Percentiles rank a stretch among this genome's conserved stretches.
Evolutionary conservation across 2,113 vertebrate species (phyloP).

Genomic region (Larimichthys polyactis): DNA sequence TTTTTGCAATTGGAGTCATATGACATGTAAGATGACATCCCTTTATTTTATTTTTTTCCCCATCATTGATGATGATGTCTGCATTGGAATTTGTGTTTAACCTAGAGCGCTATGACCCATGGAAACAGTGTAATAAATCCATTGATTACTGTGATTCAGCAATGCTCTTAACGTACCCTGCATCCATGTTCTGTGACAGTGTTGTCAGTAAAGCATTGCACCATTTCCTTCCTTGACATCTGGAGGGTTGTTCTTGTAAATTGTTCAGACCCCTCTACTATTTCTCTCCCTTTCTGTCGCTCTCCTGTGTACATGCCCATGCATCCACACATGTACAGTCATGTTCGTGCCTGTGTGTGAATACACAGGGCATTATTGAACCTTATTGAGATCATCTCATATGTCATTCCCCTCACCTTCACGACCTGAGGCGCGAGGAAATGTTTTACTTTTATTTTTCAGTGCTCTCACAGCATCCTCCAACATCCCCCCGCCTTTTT

Average conservation of each 20-base stretch:
- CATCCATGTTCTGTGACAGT: slow-evolving; percentile 30
- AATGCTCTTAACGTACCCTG: neutral
- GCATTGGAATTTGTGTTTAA: neutral
- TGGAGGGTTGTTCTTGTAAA: slow-evolving; percentile 44
- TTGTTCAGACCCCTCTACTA: neutral
- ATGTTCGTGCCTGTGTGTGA: neutral
- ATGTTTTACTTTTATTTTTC: slow-evolving; percentile 4
- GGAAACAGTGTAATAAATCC: slow-evolving; percentile 14
- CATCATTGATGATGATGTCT: neutral
- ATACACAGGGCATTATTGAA: neutral
- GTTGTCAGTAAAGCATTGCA: slow-evolving; percentile 45
- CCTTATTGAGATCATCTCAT: slow-evolving; percentile 14
- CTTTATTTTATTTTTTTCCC: neutral
- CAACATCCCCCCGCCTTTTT: slow-evolving; percentile 22
- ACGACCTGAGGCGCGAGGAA: neutral
- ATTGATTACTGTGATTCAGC: slow-evolving; percentile 5
- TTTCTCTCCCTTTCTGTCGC: neutral
- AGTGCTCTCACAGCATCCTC: slow-evolving; percentile 19
- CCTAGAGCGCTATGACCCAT: neutral
- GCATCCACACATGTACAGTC: slow-evolving; percentile 1
- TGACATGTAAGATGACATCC: neutral
- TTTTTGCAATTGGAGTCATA: neutral
- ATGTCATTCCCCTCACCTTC: slow-evolving; percentile 12
- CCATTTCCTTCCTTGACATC: slow-evolving; percentile 52
- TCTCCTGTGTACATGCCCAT: neutral